Evolutionary conservation across 1,140 invertebrate species (phyloP).

Genomic region (Drosophila pachea): DNA sequence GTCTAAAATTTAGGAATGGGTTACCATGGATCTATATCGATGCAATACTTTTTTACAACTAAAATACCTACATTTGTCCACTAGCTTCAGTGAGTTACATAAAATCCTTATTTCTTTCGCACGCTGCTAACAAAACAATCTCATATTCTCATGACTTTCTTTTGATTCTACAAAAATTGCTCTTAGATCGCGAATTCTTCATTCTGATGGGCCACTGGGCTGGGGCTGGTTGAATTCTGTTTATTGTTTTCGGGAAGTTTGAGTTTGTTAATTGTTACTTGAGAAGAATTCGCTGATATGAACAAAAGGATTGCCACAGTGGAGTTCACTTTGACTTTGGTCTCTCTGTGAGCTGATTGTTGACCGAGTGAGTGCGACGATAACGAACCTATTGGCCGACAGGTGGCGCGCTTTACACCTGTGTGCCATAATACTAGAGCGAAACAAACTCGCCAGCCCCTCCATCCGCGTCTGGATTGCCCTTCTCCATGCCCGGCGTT

Average conservation of each 20-base stretch:
- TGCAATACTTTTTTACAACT: conserved; percentile 17
- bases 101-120: conserved; percentile 32
- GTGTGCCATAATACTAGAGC: conserved; percentile 78
- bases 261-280: conserved; percentile 5
- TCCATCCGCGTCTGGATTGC: not conserved
- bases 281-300: conserved; percentile 50
- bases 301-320: conserved; percentile 62
- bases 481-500: conserved; percentile 42
- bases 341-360: conserved; percentile 1
- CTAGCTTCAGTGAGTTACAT: conserved; percentile 39
- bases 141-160: conserved; percentile 21
- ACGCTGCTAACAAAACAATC: conserved; percentile 38
- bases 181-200: conserved; percentile 25
- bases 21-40: conserved; percentile 34
- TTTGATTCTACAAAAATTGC: conserved; percentile 55
- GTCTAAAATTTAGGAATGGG: conserved; percentile 34
- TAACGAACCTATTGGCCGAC: conserved; percentile 20
- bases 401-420: conserved; percentile 65
- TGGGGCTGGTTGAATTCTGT: conserved; percentile 28
- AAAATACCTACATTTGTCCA: conserved; percentile 19
- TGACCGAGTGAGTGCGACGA: conserved; percentile 11
- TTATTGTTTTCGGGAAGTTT: conserved; percentile 4
- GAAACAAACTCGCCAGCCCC: conserved; percentile 69
- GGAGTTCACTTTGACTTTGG: conserved; percentile 1
- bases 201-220: not conserved